phyloP scores from a whole-genome alignment of 1,140 invertebrate genomes.

The Diabrotica virgifera region DNA sequence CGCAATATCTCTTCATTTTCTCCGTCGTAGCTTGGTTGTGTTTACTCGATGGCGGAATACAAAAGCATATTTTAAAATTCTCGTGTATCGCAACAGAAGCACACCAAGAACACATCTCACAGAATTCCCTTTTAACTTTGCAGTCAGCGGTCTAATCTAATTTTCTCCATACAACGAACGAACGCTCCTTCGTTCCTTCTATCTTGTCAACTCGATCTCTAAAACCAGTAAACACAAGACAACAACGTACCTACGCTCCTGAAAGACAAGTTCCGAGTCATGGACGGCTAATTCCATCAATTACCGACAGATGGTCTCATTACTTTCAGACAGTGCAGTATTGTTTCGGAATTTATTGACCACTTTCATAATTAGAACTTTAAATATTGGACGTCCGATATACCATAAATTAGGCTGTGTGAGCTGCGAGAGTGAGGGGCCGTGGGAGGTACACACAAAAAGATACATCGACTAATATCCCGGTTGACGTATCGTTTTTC shows the following conservation, averaged over 20 bases:
- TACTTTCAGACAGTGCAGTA: constrained; percentile 40
- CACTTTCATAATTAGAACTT: constrained; percentile 42
- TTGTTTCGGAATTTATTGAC: constrained; percentile 41
- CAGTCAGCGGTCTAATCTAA: neutral
- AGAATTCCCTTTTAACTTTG: too few species aligned
- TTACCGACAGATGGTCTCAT: constrained; percentile 42
- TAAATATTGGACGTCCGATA: constrained; percentile 36
- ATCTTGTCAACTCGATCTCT: neutral
- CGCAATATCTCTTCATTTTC: too few species aligned
- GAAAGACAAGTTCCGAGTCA: constrained; percentile 22
- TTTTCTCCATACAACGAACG: neutral
- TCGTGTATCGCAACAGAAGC: too few species aligned
- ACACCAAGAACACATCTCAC: too few species aligned
- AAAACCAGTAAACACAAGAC: neutral
- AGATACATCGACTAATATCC: constrained; percentile 17
- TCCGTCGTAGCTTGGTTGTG: too few species aligned
- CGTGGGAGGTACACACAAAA: constrained; percentile 28
- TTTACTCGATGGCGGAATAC: too few species aligned
- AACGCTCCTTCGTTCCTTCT: neutral
- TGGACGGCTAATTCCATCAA: constrained; percentile 39
- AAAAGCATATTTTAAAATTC: too few species aligned
- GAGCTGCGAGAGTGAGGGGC: too few species aligned
- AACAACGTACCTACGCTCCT: constrained; percentile 1
- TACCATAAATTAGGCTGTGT: constrained; percentile 26
- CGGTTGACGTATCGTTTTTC: constrained; percentile 17